A percentile compares a stretch with the other conserved stretches of the same genome.
These are phyloP conservation scores for Hypselothyrea guttata DNA, from an alignment of 2,888 invertebrate genomes.

Conservation along the genomic window DNA sequence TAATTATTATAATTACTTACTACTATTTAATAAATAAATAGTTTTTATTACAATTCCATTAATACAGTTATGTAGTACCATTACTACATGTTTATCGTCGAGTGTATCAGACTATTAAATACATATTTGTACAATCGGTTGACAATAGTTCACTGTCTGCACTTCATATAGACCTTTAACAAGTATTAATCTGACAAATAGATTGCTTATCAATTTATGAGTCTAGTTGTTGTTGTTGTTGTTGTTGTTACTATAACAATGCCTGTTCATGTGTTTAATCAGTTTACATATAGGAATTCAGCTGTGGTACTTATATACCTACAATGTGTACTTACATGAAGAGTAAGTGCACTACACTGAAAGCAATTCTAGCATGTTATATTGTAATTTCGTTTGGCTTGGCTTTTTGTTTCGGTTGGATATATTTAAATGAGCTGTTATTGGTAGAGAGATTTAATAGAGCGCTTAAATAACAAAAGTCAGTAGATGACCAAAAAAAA, in stretches of 20 bases:
- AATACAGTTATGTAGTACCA: not conserved
- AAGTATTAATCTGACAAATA: constrained; percentile 34
- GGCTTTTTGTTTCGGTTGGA: too few species aligned
- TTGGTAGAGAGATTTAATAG: too few species aligned
- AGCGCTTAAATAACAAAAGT: too few species aligned
- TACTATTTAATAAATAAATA: too few species aligned
- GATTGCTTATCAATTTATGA: constrained; percentile 70
- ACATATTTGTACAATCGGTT: constrained; percentile 21
- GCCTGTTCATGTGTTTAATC: constrained; percentile 50
- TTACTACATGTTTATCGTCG: constrained; percentile 26
- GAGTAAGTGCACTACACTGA: too few species aligned
- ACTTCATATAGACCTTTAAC: not conserved
- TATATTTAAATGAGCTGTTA: too few species aligned
- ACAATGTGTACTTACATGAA: constrained; percentile 2
- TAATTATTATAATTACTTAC: too few species aligned
- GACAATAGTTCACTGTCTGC: constrained; percentile 21
- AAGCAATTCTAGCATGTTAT: not conserved
- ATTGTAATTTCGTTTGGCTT: too few species aligned
- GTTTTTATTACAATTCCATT: too few species aligned
- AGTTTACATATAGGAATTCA: constrained; percentile 32
- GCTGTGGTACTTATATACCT: constrained; percentile 5
- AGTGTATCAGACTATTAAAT: constrained; percentile 28
- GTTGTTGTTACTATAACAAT: constrained; percentile 37
- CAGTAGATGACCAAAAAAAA: too few species aligned
- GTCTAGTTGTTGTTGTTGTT: constrained; percentile 17